Base-by-base conservation (phyloP, 2,113 vertebrate species). In the Camelus bactrianus region DNA sequence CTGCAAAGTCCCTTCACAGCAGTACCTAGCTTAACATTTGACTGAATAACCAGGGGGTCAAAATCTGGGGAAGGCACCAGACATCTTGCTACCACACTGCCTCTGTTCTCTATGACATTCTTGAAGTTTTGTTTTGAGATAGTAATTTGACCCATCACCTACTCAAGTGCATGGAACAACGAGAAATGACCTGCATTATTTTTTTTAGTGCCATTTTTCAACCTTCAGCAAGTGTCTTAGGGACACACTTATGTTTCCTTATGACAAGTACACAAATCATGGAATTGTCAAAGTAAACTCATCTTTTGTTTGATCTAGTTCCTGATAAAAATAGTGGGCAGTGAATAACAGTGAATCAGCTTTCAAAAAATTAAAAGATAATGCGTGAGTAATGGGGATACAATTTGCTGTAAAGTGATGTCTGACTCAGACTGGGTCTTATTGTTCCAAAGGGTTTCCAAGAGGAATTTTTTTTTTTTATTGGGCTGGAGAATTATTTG, bases 201-300 rank as follows among this genome's bases (percentile, higher is more conserved):
- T 86, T 83, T 83, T 50, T 96, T 11, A 60, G 46, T 94, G 19
- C 30, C 35, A 62, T 35, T 96, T 93, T 88, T 88, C 30, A 91
- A 17, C 56, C 6, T 42, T 80, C 10, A 64, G 35, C 16, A 79
- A 50, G 6, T 58, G 70, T 58, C 5, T 70, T 77, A 93, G 38
- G 67, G 30, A 17, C 0, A 13, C 30, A 50, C 16, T 58, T 72
- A 56, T 14, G 4, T 82, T 95, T 65, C 67, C 16, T 81, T 94
- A 58, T 56, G 67, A 42, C 12, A 93, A 84, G 30, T 32, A 52
- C 5, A 54, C 11, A 30, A 69, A 72, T 38, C 65, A 80, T 24
- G 16, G 24, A 86, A 72, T 94, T 94, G 32, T 75, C 91, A 96
- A 48, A 67, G 89, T 87, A 92, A 91, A 52, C 8, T 58, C 6